These are phyloP conservation scores for Clarias gariepinus DNA, from an alignment of 2,113 vertebrate genomes.

Conservation along the genomic window DNA sequence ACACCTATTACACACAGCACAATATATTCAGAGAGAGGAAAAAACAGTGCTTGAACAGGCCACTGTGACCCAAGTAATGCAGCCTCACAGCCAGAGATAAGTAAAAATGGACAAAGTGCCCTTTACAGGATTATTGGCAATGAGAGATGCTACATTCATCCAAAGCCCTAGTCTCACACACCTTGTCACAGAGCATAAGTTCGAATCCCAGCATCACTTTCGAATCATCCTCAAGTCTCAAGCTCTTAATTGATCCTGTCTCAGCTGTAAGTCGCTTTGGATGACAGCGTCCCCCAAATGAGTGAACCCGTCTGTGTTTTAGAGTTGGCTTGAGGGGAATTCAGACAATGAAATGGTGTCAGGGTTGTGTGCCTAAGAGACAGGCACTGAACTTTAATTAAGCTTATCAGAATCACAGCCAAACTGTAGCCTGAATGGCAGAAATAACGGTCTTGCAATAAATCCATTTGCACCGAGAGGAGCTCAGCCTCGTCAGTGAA, in stretches of 20 bases:
- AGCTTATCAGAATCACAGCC: slow-evolving; percentile 7
- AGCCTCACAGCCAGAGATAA: not conserved
- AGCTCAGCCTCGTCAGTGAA: not conserved
- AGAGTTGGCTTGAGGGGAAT: slow-evolving; percentile 4
- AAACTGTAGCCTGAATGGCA: not conserved
- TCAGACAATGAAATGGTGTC: slow-evolving; percentile 29
- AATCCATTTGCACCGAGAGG: not conserved
- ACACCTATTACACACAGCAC: not conserved
- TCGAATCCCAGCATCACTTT: not conserved
- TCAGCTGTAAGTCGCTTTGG: not conserved
- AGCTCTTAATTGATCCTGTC: not conserved
- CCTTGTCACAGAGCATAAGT: not conserved
- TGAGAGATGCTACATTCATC: not conserved
- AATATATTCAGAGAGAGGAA: not conserved
- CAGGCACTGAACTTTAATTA: slow-evolving; percentile 26
- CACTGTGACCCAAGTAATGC: not conserved
- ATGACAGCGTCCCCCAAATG: not conserved
- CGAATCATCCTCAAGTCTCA: not conserved
- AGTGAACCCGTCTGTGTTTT: not conserved
- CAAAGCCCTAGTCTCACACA: not conserved
- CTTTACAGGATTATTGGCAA: not conserved
- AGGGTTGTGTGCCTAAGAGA: not conserved
- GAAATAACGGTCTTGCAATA: slow-evolving; percentile 9
- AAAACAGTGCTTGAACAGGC: not conserved
- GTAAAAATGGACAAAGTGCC: not conserved